Evolutionary conservation across 2,797 vertebrate genomes (phyloP).

Genomic region (Peromyscus nudipes): DNA sequence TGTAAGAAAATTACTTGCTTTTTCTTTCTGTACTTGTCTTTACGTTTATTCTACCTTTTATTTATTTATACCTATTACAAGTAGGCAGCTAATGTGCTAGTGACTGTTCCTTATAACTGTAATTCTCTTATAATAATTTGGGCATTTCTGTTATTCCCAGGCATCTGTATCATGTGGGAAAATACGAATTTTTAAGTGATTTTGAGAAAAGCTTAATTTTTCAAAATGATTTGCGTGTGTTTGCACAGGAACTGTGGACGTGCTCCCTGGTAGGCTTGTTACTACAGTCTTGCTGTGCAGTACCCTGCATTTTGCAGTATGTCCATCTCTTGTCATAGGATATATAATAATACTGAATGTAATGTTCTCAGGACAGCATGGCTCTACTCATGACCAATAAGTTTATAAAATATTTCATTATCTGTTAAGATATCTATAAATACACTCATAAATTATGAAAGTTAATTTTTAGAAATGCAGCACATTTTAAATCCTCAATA

Average conservation of each 20-base stretch:
- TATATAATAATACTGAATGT: constrained; percentile 1
- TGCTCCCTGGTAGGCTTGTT: neutral
- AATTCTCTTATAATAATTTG: constrained; percentile 48
- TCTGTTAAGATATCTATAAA: constrained; percentile 13
- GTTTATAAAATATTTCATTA: constrained; percentile 23
- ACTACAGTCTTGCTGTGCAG: constrained; percentile 3
- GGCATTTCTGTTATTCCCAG: rapidly evolving
- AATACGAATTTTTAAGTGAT: constrained; percentile 51
- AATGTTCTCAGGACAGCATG: neutral
- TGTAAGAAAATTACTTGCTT: constrained; percentile 42
- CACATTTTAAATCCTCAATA: constrained; percentile 24
- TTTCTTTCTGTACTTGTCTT: constrained; percentile 42
- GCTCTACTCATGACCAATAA: constrained; percentile 34
- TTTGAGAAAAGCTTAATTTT: constrained; percentile 42
- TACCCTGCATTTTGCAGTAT: neutral
- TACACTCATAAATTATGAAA: constrained; percentile 44
- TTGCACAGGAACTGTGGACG: constrained; percentile 14
- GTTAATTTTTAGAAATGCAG: constrained; percentile 17
- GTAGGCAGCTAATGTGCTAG: neutral
- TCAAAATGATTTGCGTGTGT: neutral
- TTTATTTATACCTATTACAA: neutral
- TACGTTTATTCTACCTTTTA: neutral
- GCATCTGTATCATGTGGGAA: neutral
- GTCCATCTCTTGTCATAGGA: neutral
- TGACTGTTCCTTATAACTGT: constrained; percentile 17